A percentile compares a stretch with the other conserved stretches of the same genome.
Evolutionary conservation across 2,797 vertebrate species (phyloP).

Genomic region (Sciurus carolinensis): DNA sequence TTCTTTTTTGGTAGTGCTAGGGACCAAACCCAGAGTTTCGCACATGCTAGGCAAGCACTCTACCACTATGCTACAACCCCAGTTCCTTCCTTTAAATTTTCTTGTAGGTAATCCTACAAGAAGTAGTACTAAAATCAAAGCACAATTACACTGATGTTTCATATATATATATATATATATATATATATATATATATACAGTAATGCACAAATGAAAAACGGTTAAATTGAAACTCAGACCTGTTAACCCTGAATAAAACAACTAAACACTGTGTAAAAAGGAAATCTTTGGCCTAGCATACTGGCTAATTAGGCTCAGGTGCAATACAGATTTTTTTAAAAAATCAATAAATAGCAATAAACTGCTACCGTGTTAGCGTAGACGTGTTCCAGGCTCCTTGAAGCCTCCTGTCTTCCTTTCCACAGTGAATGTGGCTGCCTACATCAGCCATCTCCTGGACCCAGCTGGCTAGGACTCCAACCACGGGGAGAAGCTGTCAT

Average conservation of each 20-base stretch:
- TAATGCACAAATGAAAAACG: slow-evolving; percentile 36
- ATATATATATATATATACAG: neutral
- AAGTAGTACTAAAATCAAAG: slow-evolving; percentile 21
- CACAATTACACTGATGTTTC: slow-evolving; percentile 10
- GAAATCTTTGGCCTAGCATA: neutral
- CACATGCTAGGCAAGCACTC: no score
- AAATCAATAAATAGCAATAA: neutral
- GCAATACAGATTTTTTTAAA: neutral
- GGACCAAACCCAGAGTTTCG: no score
- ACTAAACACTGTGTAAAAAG: neutral
- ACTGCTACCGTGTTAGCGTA: neutral
- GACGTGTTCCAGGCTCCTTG: neutral
- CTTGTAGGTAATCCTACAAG: neutral
- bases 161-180: neutral
- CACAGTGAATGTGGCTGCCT: neutral
- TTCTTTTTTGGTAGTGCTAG: no score
- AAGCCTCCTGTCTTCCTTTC: neutral
- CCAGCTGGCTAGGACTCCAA: neutral
- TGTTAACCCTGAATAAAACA: neutral
- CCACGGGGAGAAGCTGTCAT: neutral
- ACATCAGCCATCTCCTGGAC: neutral
- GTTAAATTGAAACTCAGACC: slow-evolving; percentile 13
- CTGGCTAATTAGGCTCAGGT: neutral
- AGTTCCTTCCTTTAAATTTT: slow-evolving; percentile 8
- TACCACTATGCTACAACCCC: no score